Percentiles rank a stretch among this genome's conserved stretches.
Conservation (phyloP, 2,113 vertebrate genomes). For the Eolophus roseicapilla region DNA sequence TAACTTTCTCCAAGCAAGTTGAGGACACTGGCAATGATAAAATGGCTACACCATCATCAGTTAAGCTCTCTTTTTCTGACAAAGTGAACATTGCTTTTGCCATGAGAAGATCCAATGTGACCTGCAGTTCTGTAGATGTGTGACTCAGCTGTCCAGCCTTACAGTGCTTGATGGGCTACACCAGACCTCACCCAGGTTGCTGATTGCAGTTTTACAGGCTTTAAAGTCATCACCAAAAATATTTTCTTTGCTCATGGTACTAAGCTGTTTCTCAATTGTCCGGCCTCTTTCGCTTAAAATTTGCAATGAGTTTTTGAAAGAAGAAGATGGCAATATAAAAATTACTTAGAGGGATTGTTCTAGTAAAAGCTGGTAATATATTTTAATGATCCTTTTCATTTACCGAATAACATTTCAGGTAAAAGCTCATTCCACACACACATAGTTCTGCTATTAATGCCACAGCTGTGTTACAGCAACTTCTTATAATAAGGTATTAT, state of each 20-base stretch:
- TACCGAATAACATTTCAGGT: conserved; percentile 56
- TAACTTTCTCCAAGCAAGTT: not conserved
- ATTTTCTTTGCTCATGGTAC: not conserved
- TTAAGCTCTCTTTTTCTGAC: not conserved
- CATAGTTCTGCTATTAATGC: conserved; percentile 52
- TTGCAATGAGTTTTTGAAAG: conserved; percentile 58
- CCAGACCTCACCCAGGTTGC: not conserved
- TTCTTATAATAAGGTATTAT: conserved; percentile 56
- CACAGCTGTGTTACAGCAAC: conserved; percentile 35
- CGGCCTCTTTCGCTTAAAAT: conserved; percentile 8
- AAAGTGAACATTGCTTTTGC: not conserved
- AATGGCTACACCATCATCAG: not conserved
- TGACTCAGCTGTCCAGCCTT: not conserved
- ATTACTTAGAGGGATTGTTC: conserved; percentile 55
- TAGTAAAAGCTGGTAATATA: conserved; percentile 48
- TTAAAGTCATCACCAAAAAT: not conserved
- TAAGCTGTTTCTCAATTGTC: not conserved
- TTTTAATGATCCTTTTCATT: conserved; percentile 73
- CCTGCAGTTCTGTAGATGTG: not conserved
- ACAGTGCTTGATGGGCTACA: not conserved
- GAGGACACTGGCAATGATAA: not conserved
- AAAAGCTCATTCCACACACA: conserved; percentile 51
- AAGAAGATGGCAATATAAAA: conserved; percentile 54
- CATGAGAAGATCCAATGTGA: not conserved
- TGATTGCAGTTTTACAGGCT: not conserved